Base-by-base conservation (phyloP, 1,140 invertebrate genomes). In the Scaptomyza graminum region DNA sequence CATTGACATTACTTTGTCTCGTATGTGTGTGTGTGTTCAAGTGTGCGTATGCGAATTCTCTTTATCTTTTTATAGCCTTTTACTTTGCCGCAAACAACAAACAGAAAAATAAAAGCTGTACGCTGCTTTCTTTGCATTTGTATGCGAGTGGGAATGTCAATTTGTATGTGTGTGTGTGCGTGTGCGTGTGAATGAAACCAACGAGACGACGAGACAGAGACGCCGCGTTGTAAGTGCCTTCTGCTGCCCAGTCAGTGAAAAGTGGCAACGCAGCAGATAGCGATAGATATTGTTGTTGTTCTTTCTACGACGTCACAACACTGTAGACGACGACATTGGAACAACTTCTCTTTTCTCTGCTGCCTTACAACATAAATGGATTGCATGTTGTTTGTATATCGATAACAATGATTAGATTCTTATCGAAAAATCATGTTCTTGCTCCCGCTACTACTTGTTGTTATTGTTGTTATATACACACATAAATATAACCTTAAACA, bases 1-100 rank as follows among this genome's bases (percentile, higher is more conserved):
- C 83, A 88, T 88, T 88, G 83, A 88, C 83, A 88, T 88, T 88
- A 88, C 83, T 71, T 88, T 88, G 83, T 69, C 63, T 69, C 61
- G 66, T 51, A 34, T 31, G 31, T 34, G 34, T 34, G 31, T 28
- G 15, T 37, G 16, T 56, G 9, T 37, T 12, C 49, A 4, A 37
- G 47, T 60, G 69, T 60, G 56, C 56, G 55, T 60, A 31, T 63
- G 67, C 69, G 56, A 79, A 82, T 74, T 64, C 74, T 88, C 52
- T 66, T 79, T 73, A 79, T 73, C 75, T 88, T 88, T 82, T 79
- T 74, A 88, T 88, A 78, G 81, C 77, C 64, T 75, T 84, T 84
- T 84, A 72, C 67, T 76, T 76, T 60, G 76, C 61, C 57, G 67
- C 74, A 74, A 88, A 70, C 77, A 88, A 82, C 67, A 79, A 73